A percentile compares a stretch with the other conserved stretches of the same genome.
phyloP scores from a whole-genome alignment of 2,888 invertebrate genomes.

The Portevinia maculata region DNA sequence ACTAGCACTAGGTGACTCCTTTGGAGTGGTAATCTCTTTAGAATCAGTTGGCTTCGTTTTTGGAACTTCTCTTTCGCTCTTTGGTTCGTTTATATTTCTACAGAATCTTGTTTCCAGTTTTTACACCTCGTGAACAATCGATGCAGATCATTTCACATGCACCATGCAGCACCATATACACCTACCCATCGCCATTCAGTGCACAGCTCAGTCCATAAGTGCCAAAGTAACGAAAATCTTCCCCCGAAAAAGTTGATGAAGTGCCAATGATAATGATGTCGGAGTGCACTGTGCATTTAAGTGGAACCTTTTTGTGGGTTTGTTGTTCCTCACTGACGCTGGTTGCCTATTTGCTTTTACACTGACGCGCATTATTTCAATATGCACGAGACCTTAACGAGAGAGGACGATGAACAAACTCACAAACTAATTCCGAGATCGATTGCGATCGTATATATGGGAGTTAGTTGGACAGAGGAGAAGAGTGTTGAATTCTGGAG shows the following conservation, averaged over 20 bases:
- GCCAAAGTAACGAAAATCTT: conserved; percentile 54
- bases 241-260: conserved; percentile 65
- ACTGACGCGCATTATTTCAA: conserved; percentile 60
- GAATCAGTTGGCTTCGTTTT: conserved; percentile 59
- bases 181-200: background rate
- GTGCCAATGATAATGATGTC: conserved; percentile 72
- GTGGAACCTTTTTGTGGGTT: conserved; percentile 50
- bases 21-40: conserved; percentile 37
- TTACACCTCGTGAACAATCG: conserved; percentile 74
- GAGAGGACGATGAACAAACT: background rate
- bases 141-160: conserved; percentile 72
- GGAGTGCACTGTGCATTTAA: conserved; percentile 50
- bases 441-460: conserved; percentile 57
- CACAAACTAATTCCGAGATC: conserved; percentile 70
- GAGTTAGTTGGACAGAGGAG: conserved; percentile 6
- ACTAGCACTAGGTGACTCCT: conserved; percentile 24
- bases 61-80: conserved; percentile 15
- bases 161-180: conserved; percentile 8
- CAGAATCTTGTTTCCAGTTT: conserved; percentile 70
- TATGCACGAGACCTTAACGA: conserved; percentile 29
- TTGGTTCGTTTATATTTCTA: conserved; percentile 56
- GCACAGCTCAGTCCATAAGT: conserved; percentile 19
- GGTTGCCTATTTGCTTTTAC: conserved; percentile 70
- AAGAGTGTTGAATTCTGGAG: conserved; percentile 51
- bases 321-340: conserved; percentile 24